A percentile compares a stretch with the other conserved stretches of the same genome.
phyloP scores from a whole-genome alignment of 2,113 vertebrate genomes.

The Ariopsis seemanni region DNA sequence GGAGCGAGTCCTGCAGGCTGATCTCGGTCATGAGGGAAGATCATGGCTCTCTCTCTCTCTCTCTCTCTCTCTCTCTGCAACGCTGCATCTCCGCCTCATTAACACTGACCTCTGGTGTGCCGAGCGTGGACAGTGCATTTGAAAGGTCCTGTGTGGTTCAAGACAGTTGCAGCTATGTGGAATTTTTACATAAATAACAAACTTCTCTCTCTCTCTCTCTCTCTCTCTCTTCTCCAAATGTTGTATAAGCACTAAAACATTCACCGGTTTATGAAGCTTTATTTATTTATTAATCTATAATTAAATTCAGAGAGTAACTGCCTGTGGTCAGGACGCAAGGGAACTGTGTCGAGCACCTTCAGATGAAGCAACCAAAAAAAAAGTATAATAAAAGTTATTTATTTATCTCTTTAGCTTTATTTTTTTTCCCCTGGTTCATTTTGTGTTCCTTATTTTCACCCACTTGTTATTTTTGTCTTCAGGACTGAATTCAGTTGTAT shows the following conservation, averaged over 20 bases:
- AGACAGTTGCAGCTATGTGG: background rate
- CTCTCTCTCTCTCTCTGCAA: background rate
- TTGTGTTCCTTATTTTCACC: background rate
- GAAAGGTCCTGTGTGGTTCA: conserved; percentile 2
- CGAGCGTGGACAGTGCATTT: background rate
- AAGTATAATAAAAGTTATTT: background rate
- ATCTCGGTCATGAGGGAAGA: background rate
- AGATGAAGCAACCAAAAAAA: background rate
- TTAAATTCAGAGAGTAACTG: background rate
- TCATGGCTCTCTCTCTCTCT: background rate
- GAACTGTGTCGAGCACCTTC: background rate
- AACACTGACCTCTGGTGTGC: conserved; percentile 37
- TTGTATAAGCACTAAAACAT: background rate
- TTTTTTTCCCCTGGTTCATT: background rate
- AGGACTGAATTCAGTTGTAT: background rate
- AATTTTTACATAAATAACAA: conserved; percentile 14
- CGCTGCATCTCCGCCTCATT: conserved; percentile 24
- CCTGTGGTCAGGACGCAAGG: background rate
- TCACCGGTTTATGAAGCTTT: background rate
- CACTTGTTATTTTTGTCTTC: background rate
- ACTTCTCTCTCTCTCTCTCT: background rate
- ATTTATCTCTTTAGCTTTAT: background rate
- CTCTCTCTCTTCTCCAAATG: background rate
- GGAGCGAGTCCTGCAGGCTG: background rate
- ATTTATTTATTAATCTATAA: conserved; percentile 8